Base-by-base conservation (phyloP, 2,888 invertebrate species). In the Hydraecia micacea region DNA sequence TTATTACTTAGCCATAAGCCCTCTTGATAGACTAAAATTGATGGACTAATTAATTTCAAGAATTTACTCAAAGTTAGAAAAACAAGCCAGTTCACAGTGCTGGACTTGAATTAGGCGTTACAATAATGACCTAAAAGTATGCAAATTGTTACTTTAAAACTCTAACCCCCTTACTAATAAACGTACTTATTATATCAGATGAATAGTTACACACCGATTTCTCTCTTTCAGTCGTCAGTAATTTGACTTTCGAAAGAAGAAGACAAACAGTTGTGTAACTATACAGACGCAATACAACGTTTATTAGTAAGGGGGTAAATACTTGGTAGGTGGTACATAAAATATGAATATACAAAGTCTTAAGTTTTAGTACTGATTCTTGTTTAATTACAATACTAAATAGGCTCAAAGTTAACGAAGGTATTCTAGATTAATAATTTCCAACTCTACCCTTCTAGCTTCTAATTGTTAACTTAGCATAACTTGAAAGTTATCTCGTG, bases 401-500 rank as follows among this genome's bases (percentile, higher is more conserved):
- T 58, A 75, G 60, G 18, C 36, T 36, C 8, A 62, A 68, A 67
- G 62, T 63, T 60, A 70, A 39, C 39, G 8, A 81, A 73, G 67
- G 46, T 21, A 60, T 55, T 75, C 49, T 36, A 55, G 9, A 75
- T 79, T 32, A 86, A 25, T 73, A 55, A 79, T 68, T 84, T 73
- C 55, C 13, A 68, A 55, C 28, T 62, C 63, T 49, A 69, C 21
- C 28, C 62, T 42, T 63, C 65, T 39, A 62, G 28, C 28, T 68
- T 6, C 13, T 68, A 72, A 75, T 73, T 83, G 32, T 49, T 13
- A 65, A 63, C n/a, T 62, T 39, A 49, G 60, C 36, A 25, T 65
- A 75, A 60, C 66, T 73, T 84, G 21, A 79, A 55, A 84, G 62
- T 42, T 68, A 73, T 75, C 84, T 84, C 65, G 13, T 79, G 84